A percentile compares a stretch with the other conserved stretches of the same genome.
Conservation (phyloP, 1,140 invertebrate species). For the Magallana angulata region DNA sequence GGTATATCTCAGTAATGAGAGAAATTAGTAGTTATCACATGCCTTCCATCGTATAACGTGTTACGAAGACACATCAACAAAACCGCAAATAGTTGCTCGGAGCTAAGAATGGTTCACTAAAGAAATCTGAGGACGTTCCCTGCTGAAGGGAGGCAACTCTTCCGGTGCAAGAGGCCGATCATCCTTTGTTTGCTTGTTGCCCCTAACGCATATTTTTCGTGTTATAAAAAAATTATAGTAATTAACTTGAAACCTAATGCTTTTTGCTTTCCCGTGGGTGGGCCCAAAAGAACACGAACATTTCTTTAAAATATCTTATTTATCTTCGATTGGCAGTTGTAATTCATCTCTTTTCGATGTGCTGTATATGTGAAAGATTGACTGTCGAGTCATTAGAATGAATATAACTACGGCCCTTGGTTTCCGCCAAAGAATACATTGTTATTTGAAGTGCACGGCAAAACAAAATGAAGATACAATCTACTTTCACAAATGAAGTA, state of each 20-base stretch:
- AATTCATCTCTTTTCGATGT: background rate
- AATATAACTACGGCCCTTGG: background rate
- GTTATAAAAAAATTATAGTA: background rate
- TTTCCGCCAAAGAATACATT: background rate
- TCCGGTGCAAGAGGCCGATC: background rate
- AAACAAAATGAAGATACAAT: constrained; percentile 32
- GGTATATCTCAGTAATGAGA: no score
- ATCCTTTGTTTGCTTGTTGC: background rate
- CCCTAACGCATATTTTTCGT: background rate
- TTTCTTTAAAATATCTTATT: background rate
- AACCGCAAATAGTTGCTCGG: no score
- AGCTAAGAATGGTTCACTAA: no score
- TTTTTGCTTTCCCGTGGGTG: background rate
- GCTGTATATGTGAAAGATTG: background rate
- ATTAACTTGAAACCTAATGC: background rate
- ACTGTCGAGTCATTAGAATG: background rate
- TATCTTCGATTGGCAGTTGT: background rate
- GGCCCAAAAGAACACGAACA: background rate
- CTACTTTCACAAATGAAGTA: constrained; percentile 20
- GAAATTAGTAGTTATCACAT: no score
- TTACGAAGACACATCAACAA: no score
- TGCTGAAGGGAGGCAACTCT: background rate
- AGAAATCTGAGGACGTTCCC: background rate
- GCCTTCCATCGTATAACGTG: no score
- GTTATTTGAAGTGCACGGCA: background rate